Base-by-base conservation (phyloP, 2,888 invertebrate species). In the Miltochrista miniata region DNA sequence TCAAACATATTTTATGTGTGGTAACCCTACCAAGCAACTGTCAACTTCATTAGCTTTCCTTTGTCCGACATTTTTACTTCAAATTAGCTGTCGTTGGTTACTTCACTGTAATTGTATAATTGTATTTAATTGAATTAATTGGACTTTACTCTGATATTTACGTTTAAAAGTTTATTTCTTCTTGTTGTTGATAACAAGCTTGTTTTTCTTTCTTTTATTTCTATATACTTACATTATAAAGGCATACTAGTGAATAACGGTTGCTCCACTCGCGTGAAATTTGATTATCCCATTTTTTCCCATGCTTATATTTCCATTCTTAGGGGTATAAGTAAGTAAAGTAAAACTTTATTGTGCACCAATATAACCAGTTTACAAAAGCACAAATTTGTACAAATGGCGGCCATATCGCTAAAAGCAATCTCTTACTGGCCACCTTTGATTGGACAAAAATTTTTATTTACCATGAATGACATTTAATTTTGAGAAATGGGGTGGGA, bases 41-140 rank as follows among this genome's bases (percentile, higher is more conserved):
- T 54, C 63, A 59, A 53, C 39, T 57, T 44, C 35, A 57, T 66
- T 56, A 59, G 43, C 48, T 45, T 47, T 55, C 54, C 18, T 61
- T 58, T 63, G 64, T 56, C 49, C 54, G 37, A 49, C 53, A 61
- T 61, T 54, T 54, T 43, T 54, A 61, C 54, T 56, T 59, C 54
- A 59, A n/a, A 49, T 43, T 48, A 53, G 41, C 53, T 41, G 57
- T 54, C 51, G 13, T 18, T 33, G 45, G 54, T 30, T 43, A 31
- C 31, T 54, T 45, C 54, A 53, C 18, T 48, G 54, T 63, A 65
- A 68, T 63, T 67, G 57, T 59, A 60, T 56, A 57, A 68, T 66
- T 59, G 45, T 51, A 56, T 68, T 69, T 63, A 66, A 67, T 67
- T 68, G 57, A 44, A 50, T 59, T 66, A 72, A 73, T 74, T 75